Evolutionary conservation across 2,888 invertebrate genomes (phyloP), one percentile per base, ranked within the genome.

Genomic region (Phragmatobia fuliginosa): DNA sequence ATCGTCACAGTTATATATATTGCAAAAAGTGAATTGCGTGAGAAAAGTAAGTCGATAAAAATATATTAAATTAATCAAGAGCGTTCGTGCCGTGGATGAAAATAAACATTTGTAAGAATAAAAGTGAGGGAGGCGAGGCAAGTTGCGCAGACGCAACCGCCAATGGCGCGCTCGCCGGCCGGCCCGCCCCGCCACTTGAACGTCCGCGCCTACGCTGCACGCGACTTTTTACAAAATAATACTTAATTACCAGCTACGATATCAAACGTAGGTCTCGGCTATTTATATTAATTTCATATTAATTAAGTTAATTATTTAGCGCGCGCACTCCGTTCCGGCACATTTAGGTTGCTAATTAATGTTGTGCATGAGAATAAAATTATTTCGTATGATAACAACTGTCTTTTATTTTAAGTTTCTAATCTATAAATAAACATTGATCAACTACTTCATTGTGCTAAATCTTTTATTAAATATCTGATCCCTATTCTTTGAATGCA

Each of bases 61-160:
- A 91, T 91, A 91, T 92, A 92, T 92, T 92, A 90, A 92, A 94
- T 94, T 94, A 93, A 94, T 92, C 93, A 92, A 87, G 85, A 83
- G 77, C 78, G 87, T 88, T 90, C 92, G 89, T 90, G 90, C 80
- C 75, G 81, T 68, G 85, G 81, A 79, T 85, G 82, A 85, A 85
- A 88, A 88, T 88, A 88, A 87, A 83, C 85, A 83, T 86, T 83
- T 78, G 71, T 83, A 83, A 85, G 85, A 87, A 86, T 85, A 86
- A 87, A 87, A 87, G 85, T 77, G 74, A 82, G 79, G 68, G 80
- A 74, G 79, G 87, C 70, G 79, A 78, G 79, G 71, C 83, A 72
- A 79, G 80, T 84, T 85, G 80, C 76, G 71, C 75, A 74, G 70
- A 74, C 81, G 70, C 75, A 75, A 69, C 74, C 82, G 76, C 91